Base-by-base conservation (phyloP, 2,113 vertebrate genomes). In the Carassius auratus region DNA sequence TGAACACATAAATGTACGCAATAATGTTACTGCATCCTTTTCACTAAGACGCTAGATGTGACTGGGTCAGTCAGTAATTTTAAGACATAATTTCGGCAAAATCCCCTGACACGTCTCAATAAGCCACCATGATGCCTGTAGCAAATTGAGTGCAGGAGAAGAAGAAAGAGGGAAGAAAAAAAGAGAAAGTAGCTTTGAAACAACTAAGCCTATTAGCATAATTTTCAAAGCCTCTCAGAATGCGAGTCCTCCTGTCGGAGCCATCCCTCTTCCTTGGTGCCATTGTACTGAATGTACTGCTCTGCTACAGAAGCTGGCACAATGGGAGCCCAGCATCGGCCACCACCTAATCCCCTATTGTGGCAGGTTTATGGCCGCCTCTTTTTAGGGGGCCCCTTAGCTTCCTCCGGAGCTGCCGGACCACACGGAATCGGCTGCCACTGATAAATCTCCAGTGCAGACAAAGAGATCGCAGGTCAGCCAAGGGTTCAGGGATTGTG, bases 181-280 rank as follows among this genome's bases (percentile, higher is more conserved):
- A 71, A 81, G 38, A 64, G 83, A 85, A 88, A 88, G 73, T 86
- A 73, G 84, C 84, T 88, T 87, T 83, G 81, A 85, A 85, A 90
- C 79, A 88, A 88, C 84, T 87, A 89, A 90, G 84, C 86, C 86
- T 86, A 89, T 91, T 90, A 90, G 87, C 89, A 87, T 87, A 90
- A 89, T 87, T 88, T 89, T 84, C 88, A 89, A 83, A 87, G 90
- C 87, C 87, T 82, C 74, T 84, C 85, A 86, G 85, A 89, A 88
- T 88, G 85, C 38, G 84, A 80, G 74, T 86, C 69, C 45, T 84
- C 57, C 71, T 86, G 81, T 59, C 79, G 76, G 76, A 13, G 85
- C 82, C 55, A 62, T 55, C 86, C 69, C 76, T 87, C 88, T 85
- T 87, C 84, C 74, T 80, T 78, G 78, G 76, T 82, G 76, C 85